Conservation (phyloP, 2,797 vertebrate genomes). For the Neopelma chrysocephalum region DNA sequence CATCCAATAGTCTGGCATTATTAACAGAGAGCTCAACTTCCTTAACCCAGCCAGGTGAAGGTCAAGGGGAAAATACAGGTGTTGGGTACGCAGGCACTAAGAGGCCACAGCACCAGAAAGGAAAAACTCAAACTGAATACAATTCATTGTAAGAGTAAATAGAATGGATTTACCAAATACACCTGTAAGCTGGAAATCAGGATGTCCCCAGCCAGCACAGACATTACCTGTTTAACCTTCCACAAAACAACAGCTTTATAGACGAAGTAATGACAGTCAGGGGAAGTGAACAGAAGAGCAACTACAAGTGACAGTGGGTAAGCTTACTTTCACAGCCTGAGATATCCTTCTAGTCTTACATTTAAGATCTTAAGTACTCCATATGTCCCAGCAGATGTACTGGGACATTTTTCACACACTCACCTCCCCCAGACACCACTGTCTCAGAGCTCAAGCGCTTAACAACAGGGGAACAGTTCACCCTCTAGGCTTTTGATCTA, state of each 20-base stretch:
- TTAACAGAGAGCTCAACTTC: not conserved
- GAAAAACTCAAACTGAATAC: not conserved
- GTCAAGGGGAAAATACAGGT: not conserved
- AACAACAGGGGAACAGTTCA: not conserved
- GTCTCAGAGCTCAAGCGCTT: not conserved
- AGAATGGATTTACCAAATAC: not conserved
- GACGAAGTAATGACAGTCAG: not conserved
- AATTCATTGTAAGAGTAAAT: not conserved
- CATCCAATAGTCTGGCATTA: too few relatives aligned
- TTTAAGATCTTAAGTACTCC: not conserved
- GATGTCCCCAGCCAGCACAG: not conserved
- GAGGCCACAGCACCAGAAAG: not conserved
- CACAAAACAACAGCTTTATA: not conserved
- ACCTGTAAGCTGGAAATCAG: not conserved
- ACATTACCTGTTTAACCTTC: not conserved
- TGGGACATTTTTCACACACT: not conserved
- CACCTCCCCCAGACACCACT: not conserved
- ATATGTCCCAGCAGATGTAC: not conserved
- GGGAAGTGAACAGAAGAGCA: not conserved
- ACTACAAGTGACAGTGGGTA: not conserved
- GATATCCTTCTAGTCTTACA: not conserved
- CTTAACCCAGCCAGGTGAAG: not conserved
- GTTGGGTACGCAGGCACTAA: not conserved
- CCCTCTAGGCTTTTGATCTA: not conserved
- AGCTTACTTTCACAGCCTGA: not conserved